phyloP scores from a whole-genome alignment of 2,888 invertebrate genomes.

The Caradrina clavipalpis region DNA sequence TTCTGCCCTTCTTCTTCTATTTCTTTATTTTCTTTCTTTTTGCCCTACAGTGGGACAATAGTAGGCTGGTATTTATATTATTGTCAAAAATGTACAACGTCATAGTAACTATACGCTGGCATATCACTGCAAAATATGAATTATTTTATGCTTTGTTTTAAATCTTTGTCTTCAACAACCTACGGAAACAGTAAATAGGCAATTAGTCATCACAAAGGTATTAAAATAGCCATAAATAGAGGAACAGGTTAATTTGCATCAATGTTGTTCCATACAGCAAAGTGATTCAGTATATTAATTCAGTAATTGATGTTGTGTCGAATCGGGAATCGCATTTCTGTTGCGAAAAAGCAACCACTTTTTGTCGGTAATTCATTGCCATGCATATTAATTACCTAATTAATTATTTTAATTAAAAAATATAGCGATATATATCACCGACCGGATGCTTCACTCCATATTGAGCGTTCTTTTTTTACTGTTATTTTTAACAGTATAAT shows the following conservation, averaged over 20 bases:
- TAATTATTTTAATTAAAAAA: slow-evolving; percentile 11
- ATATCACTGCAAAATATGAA: too few relatives aligned
- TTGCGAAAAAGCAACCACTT: background rate
- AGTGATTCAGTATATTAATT: slow-evolving; percentile 18
- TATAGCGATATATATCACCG: background rate
- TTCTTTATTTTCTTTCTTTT: too few relatives aligned
- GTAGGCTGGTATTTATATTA: too few relatives aligned
- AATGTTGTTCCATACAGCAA: slow-evolving; percentile 48
- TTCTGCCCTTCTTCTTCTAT: too few relatives aligned
- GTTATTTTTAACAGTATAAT: too few relatives aligned
- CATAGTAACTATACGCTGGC: too few relatives aligned
- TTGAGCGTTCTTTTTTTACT: too few relatives aligned
- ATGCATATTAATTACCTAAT: slow-evolving; percentile 13
- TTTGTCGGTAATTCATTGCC: background rate
- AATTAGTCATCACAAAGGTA: slow-evolving; percentile 46
- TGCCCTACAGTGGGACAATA: too few relatives aligned
- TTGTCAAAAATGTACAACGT: too few relatives aligned
- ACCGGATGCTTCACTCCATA: slow-evolving; percentile 1
- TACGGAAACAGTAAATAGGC: slow-evolving; percentile 29
- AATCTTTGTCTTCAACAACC: background rate
- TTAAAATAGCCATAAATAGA: slow-evolving; percentile 33
- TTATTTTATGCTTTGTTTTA: too few relatives aligned
- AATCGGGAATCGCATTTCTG: background rate
- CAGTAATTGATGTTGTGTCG: background rate
- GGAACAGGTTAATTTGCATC: slow-evolving; percentile 51